These are phyloP conservation scores for Drosophila azteca DNA, from an alignment of 1,140 invertebrate genomes.

Conservation along the genomic window DNA sequence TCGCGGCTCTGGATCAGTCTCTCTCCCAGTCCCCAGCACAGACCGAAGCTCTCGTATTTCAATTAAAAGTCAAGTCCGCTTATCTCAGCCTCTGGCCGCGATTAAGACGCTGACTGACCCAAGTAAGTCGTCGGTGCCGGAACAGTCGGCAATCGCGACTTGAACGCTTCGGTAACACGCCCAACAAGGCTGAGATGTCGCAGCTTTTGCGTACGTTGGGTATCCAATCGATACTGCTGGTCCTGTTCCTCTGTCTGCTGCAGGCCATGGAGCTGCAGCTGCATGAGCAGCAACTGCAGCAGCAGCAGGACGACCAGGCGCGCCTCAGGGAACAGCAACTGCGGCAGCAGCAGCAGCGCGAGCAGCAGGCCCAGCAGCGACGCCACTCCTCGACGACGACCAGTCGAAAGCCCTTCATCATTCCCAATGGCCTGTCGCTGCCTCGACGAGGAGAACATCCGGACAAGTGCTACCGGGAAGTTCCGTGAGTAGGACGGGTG, in stretches of 20 bases:
- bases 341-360: slow-evolving; percentile 48
- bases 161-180: slow-evolving; percentile 35
- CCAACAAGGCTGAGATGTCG: slow-evolving; percentile 37
- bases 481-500: slow-evolving; percentile 67
- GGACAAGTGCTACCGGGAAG: slow-evolving; percentile 74
- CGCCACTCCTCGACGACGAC: slow-evolving; percentile 65
- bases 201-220: slow-evolving; percentile 42
- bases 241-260: slow-evolving; percentile 54
- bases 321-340: slow-evolving; percentile 51
- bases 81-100: slow-evolving; percentile 42
- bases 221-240: slow-evolving; percentile 43
- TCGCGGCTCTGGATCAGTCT: no score
- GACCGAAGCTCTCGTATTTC: slow-evolving; percentile 2
- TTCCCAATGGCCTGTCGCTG: slow-evolving; percentile 68
- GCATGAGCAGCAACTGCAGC: slow-evolving; percentile 64
- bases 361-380: slow-evolving; percentile 51
- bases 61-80: slow-evolving; percentile 51
- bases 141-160: slow-evolving; percentile 60
- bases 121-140: slow-evolving; percentile 21
- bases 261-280: slow-evolving; percentile 61
- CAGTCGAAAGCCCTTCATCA: slow-evolving; percentile 63
- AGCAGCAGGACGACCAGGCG: slow-evolving; percentile 59
- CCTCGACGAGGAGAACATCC: slow-evolving; percentile 64
- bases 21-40: slow-evolving; percentile 8
- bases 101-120: slow-evolving; percentile 24